These are phyloP conservation scores for Gymnothorax javanicus DNA, from an alignment of 2,797 vertebrate genomes.

Conservation along the genomic window DNA sequence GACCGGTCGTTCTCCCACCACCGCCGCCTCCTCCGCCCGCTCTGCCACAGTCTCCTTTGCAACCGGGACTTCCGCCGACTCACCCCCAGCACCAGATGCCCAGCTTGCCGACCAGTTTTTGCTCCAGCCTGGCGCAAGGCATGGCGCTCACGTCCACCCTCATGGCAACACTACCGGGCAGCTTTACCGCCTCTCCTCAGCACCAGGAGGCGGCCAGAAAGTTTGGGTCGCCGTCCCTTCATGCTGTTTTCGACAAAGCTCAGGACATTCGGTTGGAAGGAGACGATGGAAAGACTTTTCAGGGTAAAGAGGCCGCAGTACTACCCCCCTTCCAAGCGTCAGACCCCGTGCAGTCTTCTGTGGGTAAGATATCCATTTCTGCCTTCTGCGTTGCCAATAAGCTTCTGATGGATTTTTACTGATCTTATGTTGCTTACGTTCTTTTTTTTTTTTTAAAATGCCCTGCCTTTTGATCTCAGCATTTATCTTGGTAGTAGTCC, in stretches of 20 bases:
- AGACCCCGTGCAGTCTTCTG: slow-evolving; percentile 77
- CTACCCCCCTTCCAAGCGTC: slow-evolving; percentile 80
- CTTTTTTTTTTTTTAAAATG: neutral
- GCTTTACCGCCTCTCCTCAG: slow-evolving; percentile 78
- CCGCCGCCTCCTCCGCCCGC: slow-evolving; percentile 83
- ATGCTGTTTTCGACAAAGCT: slow-evolving; percentile 81
- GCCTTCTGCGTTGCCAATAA: neutral
- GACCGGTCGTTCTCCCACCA: slow-evolving; percentile 91
- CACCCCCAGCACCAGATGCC: slow-evolving; percentile 85
- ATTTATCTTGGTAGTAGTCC: neutral
- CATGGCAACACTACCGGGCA: slow-evolving; percentile 88
- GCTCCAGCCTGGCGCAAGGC: slow-evolving; percentile 89
- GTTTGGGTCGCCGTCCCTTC: slow-evolving; percentile 81
- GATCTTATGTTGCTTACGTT: neutral
- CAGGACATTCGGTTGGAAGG: slow-evolving; percentile 79
- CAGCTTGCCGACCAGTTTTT: slow-evolving; percentile 85
- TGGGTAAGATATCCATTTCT: slow-evolving; percentile 72
- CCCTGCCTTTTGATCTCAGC: neutral
- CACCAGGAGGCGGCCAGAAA: slow-evolving; percentile 87
- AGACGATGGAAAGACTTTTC: slow-evolving; percentile 82
- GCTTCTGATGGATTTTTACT: neutral
- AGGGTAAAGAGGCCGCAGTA: slow-evolving; percentile 78
- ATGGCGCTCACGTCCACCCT: slow-evolving; percentile 93
- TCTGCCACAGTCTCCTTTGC: slow-evolving; percentile 72
- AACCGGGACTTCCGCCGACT: slow-evolving; percentile 74